Evolutionary conservation across 2,888 invertebrate species (phyloP).

Genomic region (Dyspetes luteomarginatus): DNA sequence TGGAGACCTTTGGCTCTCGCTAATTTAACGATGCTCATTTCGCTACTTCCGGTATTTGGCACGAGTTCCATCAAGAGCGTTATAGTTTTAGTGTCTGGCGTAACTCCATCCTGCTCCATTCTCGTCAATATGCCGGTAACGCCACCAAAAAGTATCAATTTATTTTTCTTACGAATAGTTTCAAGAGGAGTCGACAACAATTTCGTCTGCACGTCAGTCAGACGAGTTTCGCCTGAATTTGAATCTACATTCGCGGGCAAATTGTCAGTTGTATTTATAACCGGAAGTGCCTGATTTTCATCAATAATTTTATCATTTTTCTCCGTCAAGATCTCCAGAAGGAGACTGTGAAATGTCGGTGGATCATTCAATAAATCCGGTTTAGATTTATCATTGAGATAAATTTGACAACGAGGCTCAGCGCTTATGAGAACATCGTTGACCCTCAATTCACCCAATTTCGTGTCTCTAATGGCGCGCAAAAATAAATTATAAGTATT

Average conservation of each 20-base stretch:
- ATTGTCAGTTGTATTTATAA: not conserved
- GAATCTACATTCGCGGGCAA: slow-evolving; percentile 29
- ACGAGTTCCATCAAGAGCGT: slow-evolving; percentile 90
- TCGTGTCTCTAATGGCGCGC: slow-evolving; percentile 91
- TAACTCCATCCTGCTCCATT: slow-evolving; percentile 88
- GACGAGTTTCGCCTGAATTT: not conserved
- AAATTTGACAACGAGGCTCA: slow-evolving; percentile 51
- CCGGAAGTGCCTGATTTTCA: not conserved
- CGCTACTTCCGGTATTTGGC: slow-evolving; percentile 87
- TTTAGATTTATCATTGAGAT: slow-evolving; percentile 77
- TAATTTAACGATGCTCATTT: slow-evolving; percentile 87
- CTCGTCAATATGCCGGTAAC: slow-evolving; percentile 89
- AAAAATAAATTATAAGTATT: slow-evolving; percentile 93
- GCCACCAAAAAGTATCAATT: slow-evolving; percentile 92
- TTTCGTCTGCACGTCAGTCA: not conserved
- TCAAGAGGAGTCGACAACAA: slow-evolving; percentile 61
- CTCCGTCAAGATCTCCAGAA: slow-evolving; percentile 85
- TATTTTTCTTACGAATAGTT: slow-evolving; percentile 84
- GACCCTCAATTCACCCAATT: slow-evolving; percentile 86
- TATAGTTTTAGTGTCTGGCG: slow-evolving; percentile 91
- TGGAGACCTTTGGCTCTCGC: slow-evolving; percentile 86
- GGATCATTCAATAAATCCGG: slow-evolving; percentile 88
- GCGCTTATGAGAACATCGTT: slow-evolving; percentile 69
- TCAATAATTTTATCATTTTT: not conserved
- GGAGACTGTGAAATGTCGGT: slow-evolving; percentile 73